Conservation (phyloP, 2,797 vertebrate genomes). For the Knipowitschia caucasica region DNA sequence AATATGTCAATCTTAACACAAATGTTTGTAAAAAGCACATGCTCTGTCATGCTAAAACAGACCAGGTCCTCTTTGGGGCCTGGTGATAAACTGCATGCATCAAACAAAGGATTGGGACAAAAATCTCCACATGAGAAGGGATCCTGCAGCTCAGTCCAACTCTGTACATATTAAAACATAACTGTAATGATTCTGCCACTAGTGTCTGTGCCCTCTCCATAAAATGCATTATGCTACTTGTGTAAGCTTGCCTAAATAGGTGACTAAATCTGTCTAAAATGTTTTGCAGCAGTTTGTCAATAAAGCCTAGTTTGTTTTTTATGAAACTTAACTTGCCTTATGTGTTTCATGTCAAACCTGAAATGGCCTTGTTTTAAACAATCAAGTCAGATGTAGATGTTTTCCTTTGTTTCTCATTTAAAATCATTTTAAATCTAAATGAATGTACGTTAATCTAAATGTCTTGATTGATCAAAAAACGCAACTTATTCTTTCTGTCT, state of each 20-base stretch:
- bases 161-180: constrained; percentile 91
- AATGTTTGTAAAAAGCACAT: constrained; percentile 59
- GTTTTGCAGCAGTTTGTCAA: constrained; percentile 99
- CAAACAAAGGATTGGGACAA: constrained; percentile 80
- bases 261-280: constrained; percentile 97
- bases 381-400: constrained; percentile 83
- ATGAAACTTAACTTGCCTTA: constrained; percentile 96
- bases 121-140: constrained; percentile 93
- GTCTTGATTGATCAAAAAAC: constrained; percentile 82
- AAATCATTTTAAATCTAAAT: constrained; percentile 83
- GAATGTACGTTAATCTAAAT: constrained; percentile 81
- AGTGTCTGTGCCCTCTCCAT: constrained; percentile 94
- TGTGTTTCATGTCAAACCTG: constrained; percentile 90
- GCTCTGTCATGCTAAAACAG: constrained; percentile 59
- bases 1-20: constrained; percentile 57
- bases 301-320: constrained; percentile 99
- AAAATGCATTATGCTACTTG: constrained; percentile 96
- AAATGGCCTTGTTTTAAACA: constrained; percentile 85
- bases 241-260: constrained; percentile 99
- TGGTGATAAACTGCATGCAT: constrained; percentile 79
- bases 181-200: constrained; percentile 84
- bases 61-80: constrained; percentile 69
- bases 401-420: constrained; percentile 79
- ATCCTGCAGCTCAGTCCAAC: constrained; percentile 92
- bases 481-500: constrained; percentile 85